Evolutionary conservation across 2,113 vertebrate species (phyloP).

Genomic region (Acrocephalus kingi): DNA sequence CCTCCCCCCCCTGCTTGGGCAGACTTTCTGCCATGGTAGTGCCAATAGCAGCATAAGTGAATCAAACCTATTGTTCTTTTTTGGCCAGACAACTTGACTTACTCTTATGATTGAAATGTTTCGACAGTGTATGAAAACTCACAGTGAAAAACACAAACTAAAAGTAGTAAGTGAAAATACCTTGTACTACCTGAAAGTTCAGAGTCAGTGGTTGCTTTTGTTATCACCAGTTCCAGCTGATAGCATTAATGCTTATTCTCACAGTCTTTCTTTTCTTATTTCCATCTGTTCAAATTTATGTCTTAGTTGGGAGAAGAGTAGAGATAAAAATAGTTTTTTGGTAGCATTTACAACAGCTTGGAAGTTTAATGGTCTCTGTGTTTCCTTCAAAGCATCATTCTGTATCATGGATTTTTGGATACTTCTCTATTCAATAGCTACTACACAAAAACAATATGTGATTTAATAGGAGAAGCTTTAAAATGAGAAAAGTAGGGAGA

Average conservation of each 20-base stretch:
- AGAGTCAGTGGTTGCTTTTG: not conserved
- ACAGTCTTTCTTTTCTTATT: not conserved
- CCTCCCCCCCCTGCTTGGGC: not conserved
- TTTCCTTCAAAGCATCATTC: not conserved
- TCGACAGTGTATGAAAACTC: not conserved
- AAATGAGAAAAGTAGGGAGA: constrained; percentile 28
- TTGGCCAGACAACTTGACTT: constrained; percentile 51
- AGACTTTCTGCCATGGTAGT: not conserved
- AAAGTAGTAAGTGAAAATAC: not conserved
- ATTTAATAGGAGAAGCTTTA: constrained; percentile 59
- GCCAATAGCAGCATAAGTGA: not conserved
- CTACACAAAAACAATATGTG: not conserved
- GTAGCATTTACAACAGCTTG: not conserved
- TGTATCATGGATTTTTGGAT: not conserved
- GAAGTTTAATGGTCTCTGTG: not conserved
- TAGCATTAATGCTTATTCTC: not conserved
- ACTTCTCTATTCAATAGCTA: not conserved
- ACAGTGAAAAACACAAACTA: not conserved
- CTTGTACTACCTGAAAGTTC: not conserved
- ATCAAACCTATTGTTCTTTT: constrained; percentile 63
- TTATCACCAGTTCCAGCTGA: not conserved
- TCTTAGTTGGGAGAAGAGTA: not conserved
- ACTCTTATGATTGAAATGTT: constrained; percentile 24
- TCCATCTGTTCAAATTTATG: not conserved
- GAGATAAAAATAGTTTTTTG: not conserved